Evolutionary conservation across 2,888 invertebrate species (phyloP).

Genomic region (Drosophila mayaguana): DNA sequence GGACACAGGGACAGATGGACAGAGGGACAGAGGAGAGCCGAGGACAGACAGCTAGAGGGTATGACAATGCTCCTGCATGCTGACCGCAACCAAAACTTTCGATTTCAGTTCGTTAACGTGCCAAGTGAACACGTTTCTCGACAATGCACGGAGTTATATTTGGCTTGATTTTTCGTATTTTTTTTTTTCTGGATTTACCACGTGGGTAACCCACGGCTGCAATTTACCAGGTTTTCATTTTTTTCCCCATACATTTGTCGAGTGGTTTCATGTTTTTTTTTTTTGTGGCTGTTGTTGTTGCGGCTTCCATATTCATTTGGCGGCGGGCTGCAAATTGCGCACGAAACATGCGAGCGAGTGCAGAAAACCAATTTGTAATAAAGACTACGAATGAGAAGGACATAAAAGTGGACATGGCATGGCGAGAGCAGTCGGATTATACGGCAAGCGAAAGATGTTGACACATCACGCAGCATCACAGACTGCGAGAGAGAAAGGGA

Average conservation of each 20-base stretch:
- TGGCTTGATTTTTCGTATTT: conserved; percentile 21
- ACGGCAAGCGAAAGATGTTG: conserved; percentile 72
- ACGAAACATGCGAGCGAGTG: conserved; percentile 75
- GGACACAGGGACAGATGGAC: conserved; percentile 3
- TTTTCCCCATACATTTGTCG: conserved; percentile 12
- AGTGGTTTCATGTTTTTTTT: conserved; percentile 10
- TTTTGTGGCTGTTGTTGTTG: conserved; percentile 2
- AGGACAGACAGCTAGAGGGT: conserved; percentile 9
- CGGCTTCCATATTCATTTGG: conserved; percentile 68
- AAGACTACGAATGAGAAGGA: conserved; percentile 65
- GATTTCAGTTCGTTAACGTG: conserved; percentile 77
- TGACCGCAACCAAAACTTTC: conserved; percentile 74
- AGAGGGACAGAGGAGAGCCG: too few species aligned
- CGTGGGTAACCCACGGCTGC: conserved; percentile 51
- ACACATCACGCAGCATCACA: conserved; percentile 75
- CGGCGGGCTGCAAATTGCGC: conserved; percentile 70
- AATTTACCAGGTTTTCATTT: conserved; percentile 58
- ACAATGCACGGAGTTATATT: conserved; percentile 35
- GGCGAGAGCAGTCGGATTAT: conserved; percentile 40
- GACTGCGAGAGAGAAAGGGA: not conserved
- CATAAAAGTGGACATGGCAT: conserved; percentile 54
- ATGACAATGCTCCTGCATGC: conserved; percentile 55
- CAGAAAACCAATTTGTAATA: conserved; percentile 81
- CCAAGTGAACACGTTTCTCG: conserved; percentile 69
- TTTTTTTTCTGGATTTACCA: conserved; percentile 45